Evolutionary conservation across 92 coral and sea anemone species (phyloP).

Genomic region (Actinernus sp.): DNA sequence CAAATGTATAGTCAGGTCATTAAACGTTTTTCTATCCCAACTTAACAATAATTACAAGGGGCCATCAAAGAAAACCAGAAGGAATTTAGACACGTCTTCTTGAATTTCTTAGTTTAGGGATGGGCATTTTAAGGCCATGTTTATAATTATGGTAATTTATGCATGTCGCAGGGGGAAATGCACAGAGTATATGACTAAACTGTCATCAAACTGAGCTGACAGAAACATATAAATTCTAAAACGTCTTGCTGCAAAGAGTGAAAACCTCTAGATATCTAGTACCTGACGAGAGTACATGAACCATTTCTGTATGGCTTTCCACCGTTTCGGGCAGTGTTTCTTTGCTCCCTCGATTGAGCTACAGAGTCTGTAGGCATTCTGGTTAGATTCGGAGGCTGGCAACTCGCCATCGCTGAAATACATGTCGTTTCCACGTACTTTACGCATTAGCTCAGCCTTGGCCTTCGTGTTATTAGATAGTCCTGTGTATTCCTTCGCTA

Average conservation of each 20-base stretch:
- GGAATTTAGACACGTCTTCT: no score
- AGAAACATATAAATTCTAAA: background rate
- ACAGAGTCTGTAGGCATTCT: slow-evolving; percentile 72
- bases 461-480: slow-evolving; percentile 21
- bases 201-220: no score
- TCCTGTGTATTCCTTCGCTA: slow-evolving; percentile 24
- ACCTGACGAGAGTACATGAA: slow-evolving; percentile 80
- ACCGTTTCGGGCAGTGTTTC: slow-evolving; percentile 81
- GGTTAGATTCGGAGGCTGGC: slow-evolving; percentile 78
- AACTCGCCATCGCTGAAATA: slow-evolving; percentile 68
- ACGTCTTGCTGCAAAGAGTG: no score
- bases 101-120: no score
- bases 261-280: background rate
- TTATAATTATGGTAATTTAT: no score
- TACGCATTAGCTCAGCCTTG: slow-evolving; percentile 24
- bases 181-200: no score
- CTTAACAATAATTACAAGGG: no score
- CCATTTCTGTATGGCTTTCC: slow-evolving; percentile 89
- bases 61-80: no score
- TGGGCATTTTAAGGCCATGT: no score
- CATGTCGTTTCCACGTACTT: slow-evolving; percentile 41
- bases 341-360: slow-evolving; percentile 74
- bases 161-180: no score
- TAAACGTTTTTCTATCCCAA: no score
- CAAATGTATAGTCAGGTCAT: no score